Evolutionary conservation across 2,888 invertebrate species (phyloP), one percentile per base, ranked within the genome.

Genomic region (Epirrhoe alternata): DNA sequence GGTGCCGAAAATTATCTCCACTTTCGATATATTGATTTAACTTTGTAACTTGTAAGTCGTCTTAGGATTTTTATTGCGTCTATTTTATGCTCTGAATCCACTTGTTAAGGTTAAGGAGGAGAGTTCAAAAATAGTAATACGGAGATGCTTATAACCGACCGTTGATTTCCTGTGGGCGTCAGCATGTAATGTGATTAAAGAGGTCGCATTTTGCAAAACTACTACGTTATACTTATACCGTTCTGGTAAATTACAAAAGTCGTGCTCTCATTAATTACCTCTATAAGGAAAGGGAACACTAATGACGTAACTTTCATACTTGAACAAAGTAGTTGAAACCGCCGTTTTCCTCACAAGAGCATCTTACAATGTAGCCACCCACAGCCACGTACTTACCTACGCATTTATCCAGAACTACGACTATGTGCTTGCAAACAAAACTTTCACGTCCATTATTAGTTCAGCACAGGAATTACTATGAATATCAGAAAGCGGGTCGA

Each of bases 401-500:
- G 51, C 64, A 50, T 51, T 14, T 52, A 52, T 51, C 24, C 51
- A 24, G 30, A 52, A 52, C n/a, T 35, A 33, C 31, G 38, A 33
- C 47, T 31, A 56, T 56, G 58, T 50, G 42, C 51, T 30, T 24
- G 16, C 38, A 51, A 17, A 57, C 24, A 45, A 8, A 57, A 57
- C 47, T 56, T 53, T 61, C 61, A 12, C 53, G 42, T 53, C 53
- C 58, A 61, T 55, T 61, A 57, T 38, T 52, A 62, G 62, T 59
- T 59, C 68, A 47, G 53, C 49, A 49, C 65, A 50, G 50, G 64
- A 61, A 65, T 70, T 63, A 69, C 60, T 69, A 66, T 69, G 68
- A 71, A 73, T 69, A 68, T 53, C 60, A 55, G 55, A 68, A 63
- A 51, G 60, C 58, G 30, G 61, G 64, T 61, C 66, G 59, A 56